A percentile compares a stretch with the other conserved stretches of the same genome.
Evolutionary conservation across 2,888 invertebrate genomes (phyloP).

Genomic region (Iphiclides podalirius): DNA sequence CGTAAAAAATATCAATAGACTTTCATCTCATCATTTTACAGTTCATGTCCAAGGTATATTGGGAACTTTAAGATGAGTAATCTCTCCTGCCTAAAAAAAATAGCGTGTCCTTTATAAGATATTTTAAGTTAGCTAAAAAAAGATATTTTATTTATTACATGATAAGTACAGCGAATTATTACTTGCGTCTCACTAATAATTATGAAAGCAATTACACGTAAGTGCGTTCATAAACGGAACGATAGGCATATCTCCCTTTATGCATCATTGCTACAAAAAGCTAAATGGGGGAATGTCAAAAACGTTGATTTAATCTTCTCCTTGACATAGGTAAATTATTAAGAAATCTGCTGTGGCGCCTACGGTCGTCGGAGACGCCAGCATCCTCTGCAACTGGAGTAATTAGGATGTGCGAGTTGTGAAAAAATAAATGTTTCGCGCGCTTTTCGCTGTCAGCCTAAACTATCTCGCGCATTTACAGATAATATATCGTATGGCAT

Average conservation of each 20-base stretch:
- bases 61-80: too few relatives aligned
- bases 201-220: too few relatives aligned
- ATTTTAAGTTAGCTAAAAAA: too few relatives aligned
- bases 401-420: slow-evolving; percentile 4
- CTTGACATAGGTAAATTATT: slow-evolving; percentile 16
- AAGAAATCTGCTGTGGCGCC: slow-evolving; percentile 9
- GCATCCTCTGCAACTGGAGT: background rate
- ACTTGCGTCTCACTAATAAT: too few relatives aligned
- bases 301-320: slow-evolving; percentile 15
- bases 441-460: background rate
- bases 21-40: too few relatives aligned
- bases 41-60: too few relatives aligned
- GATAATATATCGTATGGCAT: background rate
- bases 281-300: slow-evolving; percentile 4
- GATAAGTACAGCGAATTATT: too few relatives aligned
- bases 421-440: background rate
- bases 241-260: slow-evolving; percentile 1
- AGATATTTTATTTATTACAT: too few relatives aligned
- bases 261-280: slow-evolving; percentile 2
- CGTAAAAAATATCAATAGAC: too few relatives aligned
- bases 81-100: too few relatives aligned
- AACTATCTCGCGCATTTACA: background rate
- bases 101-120: too few relatives aligned
- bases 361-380: slow-evolving; percentile 3
- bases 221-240: too few relatives aligned